phyloP scores from a whole-genome alignment of 2,888 invertebrate species.

The Leptothorax acervorum region DNA sequence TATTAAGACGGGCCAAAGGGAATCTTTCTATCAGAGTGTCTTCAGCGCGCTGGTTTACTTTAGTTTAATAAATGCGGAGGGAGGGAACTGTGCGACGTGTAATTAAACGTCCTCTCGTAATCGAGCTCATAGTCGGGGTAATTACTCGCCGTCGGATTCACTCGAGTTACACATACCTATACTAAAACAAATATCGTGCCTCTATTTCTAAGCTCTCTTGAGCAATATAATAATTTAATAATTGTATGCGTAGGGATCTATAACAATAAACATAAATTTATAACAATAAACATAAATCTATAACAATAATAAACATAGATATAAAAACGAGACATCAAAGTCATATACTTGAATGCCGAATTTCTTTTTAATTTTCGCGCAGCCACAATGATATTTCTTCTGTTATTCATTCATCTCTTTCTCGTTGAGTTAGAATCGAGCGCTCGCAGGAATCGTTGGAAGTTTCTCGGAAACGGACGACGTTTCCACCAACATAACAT shows the following conservation, averaged over 20 bases:
- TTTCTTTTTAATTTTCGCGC: neutral
- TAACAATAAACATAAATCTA: neutral
- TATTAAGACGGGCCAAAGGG: slow-evolving; percentile 19
- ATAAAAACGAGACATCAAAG: neutral
- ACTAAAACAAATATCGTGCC: neutral
- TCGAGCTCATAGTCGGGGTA: slow-evolving; percentile 44
- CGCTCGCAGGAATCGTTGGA: slow-evolving; percentile 5
- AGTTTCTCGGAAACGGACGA: slow-evolving; percentile 30
- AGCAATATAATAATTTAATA: neutral
- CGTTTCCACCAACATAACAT: slow-evolving; percentile 29
- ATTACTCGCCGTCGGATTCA: slow-evolving; percentile 51
- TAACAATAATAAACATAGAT: neutral
- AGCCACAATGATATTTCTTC: neutral
- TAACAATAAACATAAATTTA: neutral
- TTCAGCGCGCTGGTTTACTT: slow-evolving; percentile 20
- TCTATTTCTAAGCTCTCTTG: neutral
- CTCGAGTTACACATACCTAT: neutral
- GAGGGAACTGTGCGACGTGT: slow-evolving; percentile 13
- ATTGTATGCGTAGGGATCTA: neutral
- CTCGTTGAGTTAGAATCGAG: slow-evolving; percentile 5
- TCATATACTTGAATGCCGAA: neutral
- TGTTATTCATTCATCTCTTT: neutral
- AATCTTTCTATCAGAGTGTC: slow-evolving; percentile 37
- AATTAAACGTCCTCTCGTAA: slow-evolving; percentile 55
- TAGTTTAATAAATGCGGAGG: slow-evolving; percentile 35